Evolutionary conservation across 2,113 vertebrate genomes (phyloP), one percentile per base, ranked within the genome.

Genomic region (Perognathus longimembris): DNA sequence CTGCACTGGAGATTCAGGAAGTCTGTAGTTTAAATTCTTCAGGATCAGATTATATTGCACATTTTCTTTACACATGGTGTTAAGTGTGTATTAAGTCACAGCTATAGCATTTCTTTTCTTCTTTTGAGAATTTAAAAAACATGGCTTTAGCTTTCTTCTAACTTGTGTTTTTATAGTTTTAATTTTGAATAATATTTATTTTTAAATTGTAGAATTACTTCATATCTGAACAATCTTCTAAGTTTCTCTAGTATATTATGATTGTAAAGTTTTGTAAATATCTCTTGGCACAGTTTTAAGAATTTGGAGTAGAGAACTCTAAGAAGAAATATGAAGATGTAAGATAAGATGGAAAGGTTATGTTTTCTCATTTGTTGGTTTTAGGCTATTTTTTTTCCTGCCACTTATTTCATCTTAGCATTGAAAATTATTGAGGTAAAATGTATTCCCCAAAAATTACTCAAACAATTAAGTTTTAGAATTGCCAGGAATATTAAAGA

Each of bases 11-110:
- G 57, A 90, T 64, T 77, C 70, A 88, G 93, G 95, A 95, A 95
- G 74, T 94, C 70, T 86, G 50, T 36, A 84, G 88, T 95, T 95
- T 83, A 94, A 85, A 95, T 94, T 93, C 79, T 86, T 96, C 10
- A 87, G 79, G 79, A 45, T 95, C 79, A 92, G 85, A 86, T 96
- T 86, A 78, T 92, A 79, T 77, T 21, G 0, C 30, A n/a, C 76
- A 87, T 93, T 94, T 94, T 95, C 82, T 94, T 92, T 90, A 75
- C 21, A 83, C 42, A 21, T 91, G 61, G 34, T 88, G 38, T 89
- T 94, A 85, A 90, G 45, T 82, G 50, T 26, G 12, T 88, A 79
- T 67, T 94, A 94, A 87, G 38, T 90, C 38, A 93, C 22, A 66
- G 75, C 26, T 91, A 1, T 82, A 79, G 84, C 69, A 93, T 94